Evolutionary conservation across 2,888 invertebrate genomes (phyloP).

Genomic region (Sphaeridia pumilis): DNA sequence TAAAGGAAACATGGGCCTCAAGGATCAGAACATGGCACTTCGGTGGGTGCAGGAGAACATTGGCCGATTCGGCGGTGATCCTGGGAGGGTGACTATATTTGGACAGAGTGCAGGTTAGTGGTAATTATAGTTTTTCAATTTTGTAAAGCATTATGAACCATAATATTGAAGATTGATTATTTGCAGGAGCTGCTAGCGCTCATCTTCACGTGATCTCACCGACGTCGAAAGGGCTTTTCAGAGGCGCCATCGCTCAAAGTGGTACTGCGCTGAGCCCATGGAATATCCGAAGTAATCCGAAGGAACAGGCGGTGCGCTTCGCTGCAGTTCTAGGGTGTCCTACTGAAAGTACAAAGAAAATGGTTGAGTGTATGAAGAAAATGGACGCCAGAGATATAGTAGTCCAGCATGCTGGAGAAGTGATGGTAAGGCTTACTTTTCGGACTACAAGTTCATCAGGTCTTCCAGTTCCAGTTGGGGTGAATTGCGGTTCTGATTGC

Average conservation of each 20-base stretch:
- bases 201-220: constrained; percentile 2
- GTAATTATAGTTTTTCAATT: background rate
- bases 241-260: background rate
- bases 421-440: constrained; percentile 1
- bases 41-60: too few relatives aligned
- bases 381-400: background rate
- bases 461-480: too few relatives aligned
- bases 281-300: background rate
- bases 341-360: background rate
- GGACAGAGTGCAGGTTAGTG: background rate
- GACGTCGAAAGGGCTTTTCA: background rate
- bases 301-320: background rate
- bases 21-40: too few relatives aligned
- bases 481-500: too few relatives aligned
- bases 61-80: too few relatives aligned
- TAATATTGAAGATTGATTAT: background rate
- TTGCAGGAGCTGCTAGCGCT: background rate
- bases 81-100: too few relatives aligned
- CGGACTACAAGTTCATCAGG: too few relatives aligned
- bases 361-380: background rate
- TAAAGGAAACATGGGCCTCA: too few relatives aligned
- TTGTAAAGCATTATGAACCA: background rate
- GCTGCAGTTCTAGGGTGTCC: background rate
- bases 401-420: background rate
- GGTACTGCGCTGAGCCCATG: background rate